Percentiles rank a stretch among this genome's conserved stretches.
phyloP scores from a whole-genome alignment of 2,888 invertebrate genomes.

The Lagria hirta region DNA sequence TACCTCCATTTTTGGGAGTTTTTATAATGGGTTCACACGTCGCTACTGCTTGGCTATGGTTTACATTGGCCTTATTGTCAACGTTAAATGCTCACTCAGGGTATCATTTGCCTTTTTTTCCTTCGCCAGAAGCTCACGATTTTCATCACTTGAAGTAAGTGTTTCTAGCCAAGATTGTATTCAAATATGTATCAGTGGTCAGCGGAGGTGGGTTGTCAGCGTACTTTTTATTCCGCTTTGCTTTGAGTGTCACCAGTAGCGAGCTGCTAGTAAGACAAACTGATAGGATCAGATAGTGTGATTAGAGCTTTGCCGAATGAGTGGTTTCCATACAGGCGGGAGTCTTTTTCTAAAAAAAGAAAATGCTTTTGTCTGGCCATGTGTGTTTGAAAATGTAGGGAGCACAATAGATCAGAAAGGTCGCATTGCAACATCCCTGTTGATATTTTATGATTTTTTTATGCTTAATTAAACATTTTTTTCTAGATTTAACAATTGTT shows the following conservation, averaged over 20 bases:
- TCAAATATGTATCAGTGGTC: not conserved
- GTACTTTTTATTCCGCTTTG: too few species aligned
- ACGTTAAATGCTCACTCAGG: constrained; percentile 83
- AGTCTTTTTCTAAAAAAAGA: too few species aligned
- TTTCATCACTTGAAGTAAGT: constrained; percentile 82
- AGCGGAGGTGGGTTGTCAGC: too few species aligned
- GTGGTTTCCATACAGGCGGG: too few species aligned
- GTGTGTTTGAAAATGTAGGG: too few species aligned
- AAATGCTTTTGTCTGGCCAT: too few species aligned
- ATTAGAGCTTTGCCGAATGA: too few species aligned
- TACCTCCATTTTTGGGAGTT: constrained; percentile 76
- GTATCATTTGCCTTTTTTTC: constrained; percentile 82
- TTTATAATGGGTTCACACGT: constrained; percentile 74
- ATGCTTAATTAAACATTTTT: constrained; percentile 11
- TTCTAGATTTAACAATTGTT: constrained; percentile 79
- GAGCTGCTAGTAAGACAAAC: too few species aligned
- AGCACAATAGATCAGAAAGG: too few species aligned
- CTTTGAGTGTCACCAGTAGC: too few species aligned
- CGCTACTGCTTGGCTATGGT: constrained; percentile 79
- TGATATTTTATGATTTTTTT: constrained; percentile 1
- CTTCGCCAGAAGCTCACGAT: constrained; percentile 84
- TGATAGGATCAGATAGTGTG: too few species aligned
- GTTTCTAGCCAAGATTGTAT: constrained; percentile 1
- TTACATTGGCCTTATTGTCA: constrained; percentile 72
- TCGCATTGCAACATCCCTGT: too few species aligned